Conservation (phyloP, 2,888 invertebrate genomes). For the Caenorhabditis doughertyi region DNA sequence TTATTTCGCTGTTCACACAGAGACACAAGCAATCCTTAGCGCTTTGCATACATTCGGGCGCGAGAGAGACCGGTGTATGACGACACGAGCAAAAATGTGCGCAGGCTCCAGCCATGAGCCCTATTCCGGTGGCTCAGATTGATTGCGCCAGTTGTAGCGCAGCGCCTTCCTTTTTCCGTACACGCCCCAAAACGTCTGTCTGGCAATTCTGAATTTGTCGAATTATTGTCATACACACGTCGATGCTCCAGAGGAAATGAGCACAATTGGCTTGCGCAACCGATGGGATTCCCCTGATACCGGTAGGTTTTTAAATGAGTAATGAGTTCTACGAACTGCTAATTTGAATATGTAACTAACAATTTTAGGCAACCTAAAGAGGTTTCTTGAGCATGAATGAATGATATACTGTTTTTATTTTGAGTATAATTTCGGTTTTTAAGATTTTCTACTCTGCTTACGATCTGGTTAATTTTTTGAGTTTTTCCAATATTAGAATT, state of each 20-base stretch:
- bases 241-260: conserved; percentile 53
- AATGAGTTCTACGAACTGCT: background rate
- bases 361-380: too few species aligned
- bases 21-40: conserved; percentile 48
- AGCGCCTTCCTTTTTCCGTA: conserved; percentile 24
- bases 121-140: conserved; percentile 54
- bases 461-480: too few species aligned
- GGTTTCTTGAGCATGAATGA: too few species aligned
- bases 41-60: conserved; percentile 42
- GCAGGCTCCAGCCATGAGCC: conserved; percentile 41
- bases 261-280: conserved; percentile 46
- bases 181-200: conserved; percentile 53
- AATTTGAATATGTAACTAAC: too few species aligned
- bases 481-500: too few species aligned
- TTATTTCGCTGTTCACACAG: conserved; percentile 60
- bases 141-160: conserved; percentile 47
- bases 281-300: conserved; percentile 62
- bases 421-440: too few species aligned
- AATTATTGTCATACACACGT: conserved; percentile 34
- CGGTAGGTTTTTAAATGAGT: conserved; percentile 48
- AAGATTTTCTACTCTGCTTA: too few species aligned
- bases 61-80: conserved; percentile 63
- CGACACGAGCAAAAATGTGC: conserved; percentile 47
- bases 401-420: too few species aligned
- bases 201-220: conserved; percentile 36